Evolutionary conservation across 2,797 vertebrate genomes (phyloP), one percentile per base, ranked within the genome.

Genomic region (Chelonia mydas): DNA sequence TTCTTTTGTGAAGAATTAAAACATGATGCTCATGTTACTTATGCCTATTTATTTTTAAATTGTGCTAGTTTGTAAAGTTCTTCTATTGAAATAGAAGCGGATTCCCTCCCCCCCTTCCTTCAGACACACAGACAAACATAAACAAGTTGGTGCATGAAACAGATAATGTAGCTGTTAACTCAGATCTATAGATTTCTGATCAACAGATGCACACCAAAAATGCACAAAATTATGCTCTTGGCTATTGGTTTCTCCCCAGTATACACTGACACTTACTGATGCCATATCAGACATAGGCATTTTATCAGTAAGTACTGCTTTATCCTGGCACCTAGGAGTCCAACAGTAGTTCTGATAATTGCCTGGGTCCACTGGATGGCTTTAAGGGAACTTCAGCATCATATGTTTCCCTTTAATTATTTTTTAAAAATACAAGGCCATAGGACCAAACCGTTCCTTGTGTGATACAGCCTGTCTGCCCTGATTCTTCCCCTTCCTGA

Each of bases 11-110:
- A 45, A 41, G 33, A 13, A 61, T 83, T 79, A 83, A 91, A 88
- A 49, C 23, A 77, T 49, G 3, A 47, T 82, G 31, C 74, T 87
- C 57, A n/a, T 86, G 21, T 31, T 9, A 74, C 84, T 88, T 89
- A 27, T 85, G 31, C 25, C 11, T 88, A 91, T 77, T 76, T 72
- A 57, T 41, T 86, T 92, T 93, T 84, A 88, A 94, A 84, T 84
- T 91, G 27, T 51, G 84, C 10, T 21, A 17, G 84, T 5, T 82
- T 78, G 6, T 81, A 53, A 90, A 89, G 5, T 72, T 82, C 15
- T 7, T 49, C 0, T 90, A 11, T 78, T 85, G 84, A 87, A 94
- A 87, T 0, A 31, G 19, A 93, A 88, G 68, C 13, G 65, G 15
- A 50, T 94, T 94, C 92, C 88, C 37, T 89, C 27, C 47, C 33